Percentiles rank a stretch among this genome's conserved stretches.
Conservation (phyloP, 2,888 invertebrate genomes). For the Dasypolia templi region DNA sequence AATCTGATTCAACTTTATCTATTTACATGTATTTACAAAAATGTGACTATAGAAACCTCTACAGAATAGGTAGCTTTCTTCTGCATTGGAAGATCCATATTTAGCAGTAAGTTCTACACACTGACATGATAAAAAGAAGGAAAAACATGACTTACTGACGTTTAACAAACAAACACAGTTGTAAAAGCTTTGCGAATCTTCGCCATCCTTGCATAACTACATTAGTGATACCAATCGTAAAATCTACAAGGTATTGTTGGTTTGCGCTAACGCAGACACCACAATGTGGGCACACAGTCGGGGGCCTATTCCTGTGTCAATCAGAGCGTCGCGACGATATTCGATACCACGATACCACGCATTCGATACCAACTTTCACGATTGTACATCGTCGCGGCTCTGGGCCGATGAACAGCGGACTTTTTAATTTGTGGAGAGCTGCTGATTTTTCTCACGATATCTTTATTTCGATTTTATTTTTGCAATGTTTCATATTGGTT, state of each 20-base stretch:
- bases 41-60: too few relatives aligned
- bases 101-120: background rate
- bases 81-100: background rate
- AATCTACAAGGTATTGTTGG: constrained; percentile 46
- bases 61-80: background rate
- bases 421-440: constrained; percentile 53
- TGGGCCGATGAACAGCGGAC: constrained; percentile 44
- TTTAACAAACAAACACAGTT: background rate
- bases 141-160: background rate
- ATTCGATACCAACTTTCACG: constrained; percentile 74
- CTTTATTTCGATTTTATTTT: constrained; percentile 36
- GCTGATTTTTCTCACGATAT: constrained; percentile 58
- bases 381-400: constrained; percentile 52
- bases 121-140: background rate
- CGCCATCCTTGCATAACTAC: constrained; percentile 20
- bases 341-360: constrained; percentile 68
- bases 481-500: constrained; percentile 34
- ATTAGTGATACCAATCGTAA: constrained; percentile 50
- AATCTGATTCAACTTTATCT: too few relatives aligned
- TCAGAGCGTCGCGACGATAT: constrained; percentile 71
- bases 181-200: background rate
- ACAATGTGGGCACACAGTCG: constrained; percentile 41
- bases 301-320: constrained; percentile 68
- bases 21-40: too few relatives aligned
- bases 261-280: constrained; percentile 41